Base-by-base conservation (phyloP, 2,888 invertebrate genomes). In the Pyrgus malvae region DNA sequence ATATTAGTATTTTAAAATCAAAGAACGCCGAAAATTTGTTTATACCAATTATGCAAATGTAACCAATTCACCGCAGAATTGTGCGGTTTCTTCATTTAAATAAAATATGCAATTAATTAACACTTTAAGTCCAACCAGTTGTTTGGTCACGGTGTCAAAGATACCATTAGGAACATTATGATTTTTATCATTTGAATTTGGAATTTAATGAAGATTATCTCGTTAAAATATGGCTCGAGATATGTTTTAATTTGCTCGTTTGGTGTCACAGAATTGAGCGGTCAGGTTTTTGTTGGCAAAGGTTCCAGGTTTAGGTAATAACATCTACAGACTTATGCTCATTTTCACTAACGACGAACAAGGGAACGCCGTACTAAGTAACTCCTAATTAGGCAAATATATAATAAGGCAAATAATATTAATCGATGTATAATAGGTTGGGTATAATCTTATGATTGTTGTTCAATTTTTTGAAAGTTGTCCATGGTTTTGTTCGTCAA, bases 101-200 rank as follows among this genome's bases (percentile, higher is more conserved):
- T 53, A 53, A 53, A 53, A 51, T 51, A 51, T 45, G 44, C 44
- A 53, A 45, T 45, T 45, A 44, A 53, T 53, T 45, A 53, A 53
- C 51, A 38, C 51, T 51, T 37, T 17, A 8, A 27, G 23, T n/a
- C 14, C 14, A 3, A 37, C 16, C 33, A 16, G 8, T 35, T 14
- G 8, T 6, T 27, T 17, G 25, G 14, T 12, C 48, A 7, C 42
- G 27, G 51, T 44, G 51, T 51, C 51, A 44, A 44, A 12, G 35
- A 35, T 51, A 37, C 51, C 44, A 45, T 45, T 37, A 45, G 21
- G 33, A 14, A 14, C 11, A 51, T 44, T 37, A 35, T 16, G 51
- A 44, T 35, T 25, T 9, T 51, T 27, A 42, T 44, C 19, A n/a
- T 17, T 19, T 27, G 35, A 29, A 33, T 33, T 42, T 8, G 1